Conservation (phyloP, 1,140 invertebrate genomes). For the Drosophila suzukii region DNA sequence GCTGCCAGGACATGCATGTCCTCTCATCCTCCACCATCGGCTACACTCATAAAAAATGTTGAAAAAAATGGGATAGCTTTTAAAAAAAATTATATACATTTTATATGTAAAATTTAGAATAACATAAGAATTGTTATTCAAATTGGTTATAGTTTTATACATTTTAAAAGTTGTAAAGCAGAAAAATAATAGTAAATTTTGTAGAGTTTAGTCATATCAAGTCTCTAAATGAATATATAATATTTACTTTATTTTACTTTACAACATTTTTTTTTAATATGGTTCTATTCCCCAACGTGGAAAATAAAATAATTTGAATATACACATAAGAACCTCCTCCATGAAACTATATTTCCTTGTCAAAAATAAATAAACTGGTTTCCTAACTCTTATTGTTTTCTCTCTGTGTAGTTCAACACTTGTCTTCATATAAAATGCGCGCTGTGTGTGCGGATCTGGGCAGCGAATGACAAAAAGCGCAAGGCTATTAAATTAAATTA, state of each 20-base stretch:
- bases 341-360: background rate
- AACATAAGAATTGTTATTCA: no score
- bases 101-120: background rate
- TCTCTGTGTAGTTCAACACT: constrained; percentile 9
- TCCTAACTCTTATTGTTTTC: background rate
- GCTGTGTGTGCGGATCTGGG: constrained; percentile 47
- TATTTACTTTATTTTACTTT: no score
- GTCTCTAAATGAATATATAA: no score
- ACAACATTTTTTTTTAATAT: no score
- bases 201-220: no score
- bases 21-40: constrained; percentile 2
- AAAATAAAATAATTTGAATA: no score
- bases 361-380: background rate
- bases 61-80: background rate
- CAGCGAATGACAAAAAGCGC: constrained; percentile 81
- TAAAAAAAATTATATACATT: background rate
- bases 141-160: no score
- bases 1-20: constrained; percentile 54
- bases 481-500: constrained; percentile 84
- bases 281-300: no score
- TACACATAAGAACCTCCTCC: no score
- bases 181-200: no score
- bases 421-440: constrained; percentile 67
- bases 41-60: constrained; percentile 3
- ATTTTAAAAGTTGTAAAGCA: no score